Evolutionary conservation across 1,140 invertebrate species (phyloP).

Genomic region (Diorhabda sublineata): DNA sequence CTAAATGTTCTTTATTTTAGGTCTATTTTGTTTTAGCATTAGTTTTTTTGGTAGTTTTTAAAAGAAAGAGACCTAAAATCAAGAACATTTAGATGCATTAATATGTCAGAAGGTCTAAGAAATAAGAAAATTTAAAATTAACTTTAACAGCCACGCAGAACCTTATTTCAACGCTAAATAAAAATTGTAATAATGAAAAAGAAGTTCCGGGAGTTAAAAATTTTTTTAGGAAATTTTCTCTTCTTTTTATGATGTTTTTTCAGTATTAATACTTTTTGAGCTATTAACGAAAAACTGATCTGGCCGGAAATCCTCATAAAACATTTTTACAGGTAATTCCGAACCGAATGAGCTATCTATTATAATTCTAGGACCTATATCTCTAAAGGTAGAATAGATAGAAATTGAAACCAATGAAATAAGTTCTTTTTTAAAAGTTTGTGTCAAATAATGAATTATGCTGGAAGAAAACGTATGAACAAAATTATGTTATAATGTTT

Average conservation of each 20-base stretch:
- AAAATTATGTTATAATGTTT: too few species aligned
- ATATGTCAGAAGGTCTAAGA: too few species aligned
- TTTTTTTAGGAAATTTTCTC: conserved; percentile 4
- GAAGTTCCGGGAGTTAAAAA: background rate
- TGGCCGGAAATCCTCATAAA: background rate
- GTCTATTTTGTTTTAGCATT: too few species aligned
- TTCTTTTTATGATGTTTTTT: background rate
- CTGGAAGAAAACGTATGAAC: too few species aligned
- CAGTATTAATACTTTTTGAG: background rate
- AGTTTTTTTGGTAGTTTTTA: too few species aligned
- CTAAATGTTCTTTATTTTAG: too few species aligned
- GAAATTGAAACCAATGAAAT: too few species aligned
- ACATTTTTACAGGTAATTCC: background rate
- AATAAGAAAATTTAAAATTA: background rate
- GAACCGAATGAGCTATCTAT: background rate
- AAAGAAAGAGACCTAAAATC: too few species aligned
- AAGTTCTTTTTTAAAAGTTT: too few species aligned
- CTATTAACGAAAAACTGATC: background rate
- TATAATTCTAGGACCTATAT: background rate
- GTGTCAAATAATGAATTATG: too few species aligned
- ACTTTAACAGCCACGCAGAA: background rate
- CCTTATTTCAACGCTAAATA: background rate
- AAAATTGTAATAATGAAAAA: conserved; percentile 2
- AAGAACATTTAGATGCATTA: too few species aligned
- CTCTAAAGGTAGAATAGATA: too few species aligned